phyloP scores from a whole-genome alignment of 2,113 vertebrate genomes.

The Rhinopomastus cyanomelas region DNA sequence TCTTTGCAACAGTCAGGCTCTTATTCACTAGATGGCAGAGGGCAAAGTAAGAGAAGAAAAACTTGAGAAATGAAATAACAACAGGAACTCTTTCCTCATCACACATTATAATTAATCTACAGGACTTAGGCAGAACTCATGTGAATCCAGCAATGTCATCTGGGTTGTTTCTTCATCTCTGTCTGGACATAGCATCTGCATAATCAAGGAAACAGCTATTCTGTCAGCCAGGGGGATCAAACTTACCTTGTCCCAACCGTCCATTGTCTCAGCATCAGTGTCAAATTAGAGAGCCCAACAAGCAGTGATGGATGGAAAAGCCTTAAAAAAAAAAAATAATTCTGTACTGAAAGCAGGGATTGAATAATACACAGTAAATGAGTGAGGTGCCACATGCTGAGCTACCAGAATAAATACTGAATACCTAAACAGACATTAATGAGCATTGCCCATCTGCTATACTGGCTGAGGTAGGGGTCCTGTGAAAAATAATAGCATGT shows the following conservation, averaged over 20 bases:
- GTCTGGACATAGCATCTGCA: neutral
- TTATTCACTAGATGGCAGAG: neutral
- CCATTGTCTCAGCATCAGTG: constrained; percentile 13
- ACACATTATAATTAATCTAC: neutral
- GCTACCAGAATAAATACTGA: constrained; percentile 51
- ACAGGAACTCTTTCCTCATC: neutral
- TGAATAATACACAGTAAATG: constrained; percentile 42
- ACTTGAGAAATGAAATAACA: neutral
- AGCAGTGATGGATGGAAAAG: constrained; percentile 50
- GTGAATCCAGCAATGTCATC: neutral
- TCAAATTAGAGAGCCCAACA: constrained; percentile 31
- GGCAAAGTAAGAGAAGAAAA: neutral
- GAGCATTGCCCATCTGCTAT: constrained; percentile 51
- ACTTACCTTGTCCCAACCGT: neutral
- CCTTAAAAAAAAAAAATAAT: constrained; percentile 37
- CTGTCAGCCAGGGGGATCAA: neutral
- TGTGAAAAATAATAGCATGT: constrained; percentile 49
- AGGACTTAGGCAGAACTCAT: neutral
- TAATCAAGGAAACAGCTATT: neutral
- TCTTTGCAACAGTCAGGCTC: neutral
- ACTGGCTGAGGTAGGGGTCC: constrained; percentile 9
- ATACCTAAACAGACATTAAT: constrained; percentile 61
- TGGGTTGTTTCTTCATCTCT: neutral
- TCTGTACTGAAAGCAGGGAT: constrained; percentile 6
- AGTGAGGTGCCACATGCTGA: constrained; percentile 41